phyloP scores from a whole-genome alignment of 2,888 invertebrate species.

The Diaphora mendica region DNA sequence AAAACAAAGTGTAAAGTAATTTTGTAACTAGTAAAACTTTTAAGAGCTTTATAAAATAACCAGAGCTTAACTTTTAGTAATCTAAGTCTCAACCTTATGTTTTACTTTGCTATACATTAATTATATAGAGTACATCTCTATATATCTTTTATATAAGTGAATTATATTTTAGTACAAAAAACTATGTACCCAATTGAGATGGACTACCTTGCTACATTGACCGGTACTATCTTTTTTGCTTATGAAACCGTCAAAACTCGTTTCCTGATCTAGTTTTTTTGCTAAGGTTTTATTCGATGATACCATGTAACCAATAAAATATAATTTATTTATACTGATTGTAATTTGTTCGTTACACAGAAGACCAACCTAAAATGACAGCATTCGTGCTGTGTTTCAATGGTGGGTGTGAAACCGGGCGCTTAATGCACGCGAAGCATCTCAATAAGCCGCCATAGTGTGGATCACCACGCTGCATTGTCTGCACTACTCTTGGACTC shows the following conservation, averaged over 20 bases:
- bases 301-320: not conserved
- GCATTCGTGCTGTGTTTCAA: too few species aligned
- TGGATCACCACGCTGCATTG: too few species aligned
- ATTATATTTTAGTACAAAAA: conserved; percentile 3
- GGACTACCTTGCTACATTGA: conserved; percentile 5
- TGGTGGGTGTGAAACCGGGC: too few species aligned
- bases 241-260: conserved; percentile 15
- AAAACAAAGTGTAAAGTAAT: conserved; percentile 24
- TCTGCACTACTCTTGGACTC: too few species aligned
- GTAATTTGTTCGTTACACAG: too few species aligned
- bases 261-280: conserved; percentile 15
- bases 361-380: too few species aligned
- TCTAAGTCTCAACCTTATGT: not conserved
- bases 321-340: conserved; percentile 2
- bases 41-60: conserved; percentile 16
- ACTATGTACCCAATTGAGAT: conserved; percentile 5
- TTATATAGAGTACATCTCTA: not conserved
- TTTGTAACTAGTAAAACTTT: conserved; percentile 30
- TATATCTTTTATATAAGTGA: not conserved
- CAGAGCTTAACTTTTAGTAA: conserved; percentile 18
- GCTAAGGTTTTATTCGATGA: conserved; percentile 5
- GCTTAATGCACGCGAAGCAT: too few species aligned
- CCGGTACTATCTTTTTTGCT: conserved; percentile 12
- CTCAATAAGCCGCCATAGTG: too few species aligned
- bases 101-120: not conserved